Conservation (phyloP, 2,113 vertebrate genomes). For the Indicator maculatus region DNA sequence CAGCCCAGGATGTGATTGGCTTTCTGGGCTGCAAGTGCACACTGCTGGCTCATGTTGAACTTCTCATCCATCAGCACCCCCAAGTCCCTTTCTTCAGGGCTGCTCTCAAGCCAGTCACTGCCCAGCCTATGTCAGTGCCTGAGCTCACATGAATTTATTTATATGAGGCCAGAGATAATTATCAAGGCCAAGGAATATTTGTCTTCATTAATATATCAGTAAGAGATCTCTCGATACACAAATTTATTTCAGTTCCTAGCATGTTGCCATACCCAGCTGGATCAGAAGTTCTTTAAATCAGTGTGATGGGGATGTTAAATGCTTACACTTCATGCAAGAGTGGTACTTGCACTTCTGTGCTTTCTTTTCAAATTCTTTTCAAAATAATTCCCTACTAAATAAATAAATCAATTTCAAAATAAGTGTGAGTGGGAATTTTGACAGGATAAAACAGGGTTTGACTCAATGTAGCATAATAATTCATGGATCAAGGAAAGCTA, state of each 20-base stretch:
- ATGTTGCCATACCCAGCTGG: neutral
- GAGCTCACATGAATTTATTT: neutral
- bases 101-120: too few species aligned
- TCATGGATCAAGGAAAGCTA: neutral
- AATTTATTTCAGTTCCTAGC: neutral
- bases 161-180: neutral
- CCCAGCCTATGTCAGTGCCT: too few species aligned
- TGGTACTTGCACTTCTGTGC: fast-evolving
- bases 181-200: neutral
- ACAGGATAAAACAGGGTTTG: neutral
- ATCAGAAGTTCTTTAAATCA: neutral
- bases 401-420: neutral
- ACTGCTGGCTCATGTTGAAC: too few species aligned
- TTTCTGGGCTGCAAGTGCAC: too few species aligned
- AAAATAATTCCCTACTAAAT: neutral
- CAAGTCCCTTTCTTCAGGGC: too few species aligned
- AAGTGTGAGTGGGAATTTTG: neutral
- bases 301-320: neutral
- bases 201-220: neutral
- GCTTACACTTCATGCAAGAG: fast-evolving
- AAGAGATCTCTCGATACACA: neutral
- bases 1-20: too few species aligned
- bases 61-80: too few species aligned
- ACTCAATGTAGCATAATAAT: neutral
- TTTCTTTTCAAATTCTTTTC: neutral